phyloP scores from a whole-genome alignment of 2,113 vertebrate genomes.

The Halichoeres trimaculatus region DNA sequence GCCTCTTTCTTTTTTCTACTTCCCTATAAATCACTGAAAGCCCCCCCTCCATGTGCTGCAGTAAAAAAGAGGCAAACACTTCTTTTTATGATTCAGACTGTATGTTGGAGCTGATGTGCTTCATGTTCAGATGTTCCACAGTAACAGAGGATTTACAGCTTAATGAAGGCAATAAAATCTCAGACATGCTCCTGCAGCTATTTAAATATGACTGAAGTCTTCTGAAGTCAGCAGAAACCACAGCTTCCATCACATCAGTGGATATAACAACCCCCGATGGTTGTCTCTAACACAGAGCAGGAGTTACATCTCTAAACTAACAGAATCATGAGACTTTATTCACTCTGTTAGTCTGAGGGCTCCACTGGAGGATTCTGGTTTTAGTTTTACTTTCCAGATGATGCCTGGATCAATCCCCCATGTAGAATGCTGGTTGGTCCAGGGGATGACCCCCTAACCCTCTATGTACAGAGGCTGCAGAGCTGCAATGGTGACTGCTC shows the following conservation, averaged over 20 bases:
- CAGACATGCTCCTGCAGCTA: conserved; percentile 24
- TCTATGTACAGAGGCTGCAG: too few species aligned
- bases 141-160: conserved; percentile 50
- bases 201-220: conserved; percentile 33
- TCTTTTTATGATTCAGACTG: conserved; percentile 50
- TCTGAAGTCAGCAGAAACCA: conserved; percentile 31
- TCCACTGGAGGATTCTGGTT: too few species aligned
- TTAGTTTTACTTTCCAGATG: too few species aligned
- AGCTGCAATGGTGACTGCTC: too few species aligned
- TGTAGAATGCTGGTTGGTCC: too few species aligned
- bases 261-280: not conserved
- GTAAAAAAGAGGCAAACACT: conserved; percentile 62
- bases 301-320: too few species aligned
- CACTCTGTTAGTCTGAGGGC: too few species aligned
- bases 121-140: conserved; percentile 42
- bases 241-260: conserved; percentile 30
- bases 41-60: conserved; percentile 9
- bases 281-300: not conserved
- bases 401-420: too few species aligned
- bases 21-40: conserved; percentile 51
- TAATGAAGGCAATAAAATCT: conserved; percentile 56
- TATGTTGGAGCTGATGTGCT: conserved; percentile 35
- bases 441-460: too few species aligned
- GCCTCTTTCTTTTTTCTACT: conserved; percentile 38
- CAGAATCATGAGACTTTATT: too few species aligned